Evolutionary conservation across 2,113 vertebrate species (phyloP), one percentile per base, ranked within the genome.

Genomic region (Grallaria varia): DNA sequence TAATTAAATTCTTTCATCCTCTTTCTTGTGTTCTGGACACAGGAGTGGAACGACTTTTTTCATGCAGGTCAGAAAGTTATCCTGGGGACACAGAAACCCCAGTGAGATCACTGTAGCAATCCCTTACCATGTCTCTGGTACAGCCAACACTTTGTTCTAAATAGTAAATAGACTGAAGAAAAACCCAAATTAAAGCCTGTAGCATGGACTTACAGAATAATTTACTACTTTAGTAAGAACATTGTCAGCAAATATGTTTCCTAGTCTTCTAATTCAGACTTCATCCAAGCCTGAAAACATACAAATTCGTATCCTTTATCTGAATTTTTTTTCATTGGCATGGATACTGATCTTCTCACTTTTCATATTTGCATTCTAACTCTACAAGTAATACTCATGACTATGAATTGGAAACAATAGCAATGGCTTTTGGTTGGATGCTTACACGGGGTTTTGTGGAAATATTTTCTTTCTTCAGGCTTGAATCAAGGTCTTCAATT

Each of bases 1-100:
- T 93, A 95, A 90, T 90, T 88, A 71, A 87, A 84, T 77, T 93
- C 59, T 96, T 94, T 92, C 80, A 47, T 86, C 47, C 33, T 84
- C 56, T 55, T 90, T 91, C 62, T 88, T 92, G 64, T 74, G 35
- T 81, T 87, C 80, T 89, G 91, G 56, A 89, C 60, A 40, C 18
- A 69, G 80, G 69, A 88, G 79, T 88, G 76, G 85, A 87, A 92
- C 5, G 8, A 44, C 44, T 86, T 92, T 92, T 95, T 89, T 55
- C 86, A 14, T n/a, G 52, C 86, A 72, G 89, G 80, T 93, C 91
- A 78, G 72, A 92, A 93, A 88, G 83, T 87, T 95, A 39, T 86
- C 83, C 90, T 84, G 68, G 25, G 76, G 89, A 93, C 76, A 84
- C 52, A 93, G 67, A 90, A 95, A 63, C 55, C 88, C 86, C 75